These are phyloP conservation scores for Gymnocephalus cernua DNA, from an alignment of 2,113 vertebrate genomes.

Conservation along the genomic window DNA sequence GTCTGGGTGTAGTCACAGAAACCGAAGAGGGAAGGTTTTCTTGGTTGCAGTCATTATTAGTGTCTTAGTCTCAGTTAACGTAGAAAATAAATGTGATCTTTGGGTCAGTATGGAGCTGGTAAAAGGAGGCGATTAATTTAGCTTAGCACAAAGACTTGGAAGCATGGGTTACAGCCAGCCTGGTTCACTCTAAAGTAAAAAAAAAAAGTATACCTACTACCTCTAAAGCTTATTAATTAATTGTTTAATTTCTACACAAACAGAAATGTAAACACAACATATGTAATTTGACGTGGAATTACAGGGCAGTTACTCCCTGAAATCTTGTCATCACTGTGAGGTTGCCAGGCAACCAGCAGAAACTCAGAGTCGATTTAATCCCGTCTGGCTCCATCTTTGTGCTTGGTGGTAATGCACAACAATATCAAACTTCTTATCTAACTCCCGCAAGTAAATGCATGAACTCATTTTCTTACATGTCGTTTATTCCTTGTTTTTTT, in stretches of 20 bases:
- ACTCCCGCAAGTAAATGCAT: too few relatives aligned
- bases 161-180: too few relatives aligned
- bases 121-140: background rate
- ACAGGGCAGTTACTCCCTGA: too few relatives aligned
- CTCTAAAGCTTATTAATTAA: background rate
- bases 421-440: too few relatives aligned
- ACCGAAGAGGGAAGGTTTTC: background rate
- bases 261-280: too few relatives aligned
- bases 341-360: background rate
- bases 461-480: too few relatives aligned
- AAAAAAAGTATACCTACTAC: background rate
- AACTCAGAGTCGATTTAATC: background rate
- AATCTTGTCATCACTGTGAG: background rate
- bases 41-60: background rate
- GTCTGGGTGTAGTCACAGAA: background rate
- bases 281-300: too few relatives aligned
- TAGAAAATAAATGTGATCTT: background rate
- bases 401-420: too few relatives aligned
- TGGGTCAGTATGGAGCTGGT: background rate
- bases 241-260: too few relatives aligned
- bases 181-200: background rate
- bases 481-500: too few relatives aligned
- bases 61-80: background rate
- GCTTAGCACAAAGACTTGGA: background rate
- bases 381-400: background rate